Base-by-base conservation (phyloP, 2,888 invertebrate genomes). In the Brachyptera risi region DNA sequence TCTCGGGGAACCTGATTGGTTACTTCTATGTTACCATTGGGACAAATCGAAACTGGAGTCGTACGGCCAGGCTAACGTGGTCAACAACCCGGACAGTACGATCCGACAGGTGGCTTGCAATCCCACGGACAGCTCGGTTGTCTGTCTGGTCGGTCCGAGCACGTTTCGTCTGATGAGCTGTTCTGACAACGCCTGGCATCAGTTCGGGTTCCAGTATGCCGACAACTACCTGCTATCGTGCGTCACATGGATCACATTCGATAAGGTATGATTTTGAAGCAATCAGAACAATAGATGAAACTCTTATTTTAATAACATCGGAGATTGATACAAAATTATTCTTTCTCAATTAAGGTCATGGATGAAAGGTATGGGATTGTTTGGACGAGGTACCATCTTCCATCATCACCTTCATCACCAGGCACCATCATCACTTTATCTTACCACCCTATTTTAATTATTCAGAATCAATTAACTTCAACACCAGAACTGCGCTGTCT, bases 1-100 rank as follows among this genome's bases (percentile, higher is more conserved):
- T 27, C 89, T 90, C 0, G 89, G 88, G 1, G 86, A 87, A 63
- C 92, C 94, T 0, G 92, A 93, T 73, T 87, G 88, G 86, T 85
- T 82, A 68, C 78, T 90, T 76, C 80, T 90, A 70, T 84, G 87
- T 75, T 90, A 91, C 79, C 86, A 87, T 72, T 84, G 89, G 86
- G 90, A 91, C 68, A 89, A 86, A 71, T 88, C 88, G 13, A 88
- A 88, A 73, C 81, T 92, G 31, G 87, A 90, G 69, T 88, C 87
- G 61, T 83, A 83, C 60, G 82, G 85, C 0, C 88, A 86, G 73
- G 84, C 88, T 1, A 69, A 86, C 37, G 40, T 19, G 17, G 11
- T 35, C 31, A 54, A 26, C 42, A 24, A 54, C 2, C 79, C 83
- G 58, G 84, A 86, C 11, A 19, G 13, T 23, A 80, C 86, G 2